Evolutionary conservation across 2,888 invertebrate genomes (phyloP).

Genomic region (Leptura quadrifasciata): DNA sequence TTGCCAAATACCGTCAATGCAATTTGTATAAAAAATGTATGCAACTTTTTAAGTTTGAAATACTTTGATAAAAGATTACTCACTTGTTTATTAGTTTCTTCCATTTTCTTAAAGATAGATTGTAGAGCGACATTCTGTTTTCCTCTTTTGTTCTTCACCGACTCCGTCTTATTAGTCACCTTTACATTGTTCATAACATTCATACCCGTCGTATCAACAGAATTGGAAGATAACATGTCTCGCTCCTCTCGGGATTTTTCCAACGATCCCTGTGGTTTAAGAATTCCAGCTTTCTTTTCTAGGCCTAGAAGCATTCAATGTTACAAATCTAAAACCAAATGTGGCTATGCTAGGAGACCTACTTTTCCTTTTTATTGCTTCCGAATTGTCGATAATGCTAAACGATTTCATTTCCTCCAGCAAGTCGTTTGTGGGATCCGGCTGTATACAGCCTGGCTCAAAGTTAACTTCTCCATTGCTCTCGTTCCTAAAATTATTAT

Average conservation of each 20-base stretch:
- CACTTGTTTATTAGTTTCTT: conserved; percentile 82
- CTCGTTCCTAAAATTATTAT: conserved; percentile 59
- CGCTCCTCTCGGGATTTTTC: conserved; percentile 81
- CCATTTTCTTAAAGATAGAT: conserved; percentile 83
- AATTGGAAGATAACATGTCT: conserved; percentile 70
- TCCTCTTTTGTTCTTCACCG: conserved; percentile 72
- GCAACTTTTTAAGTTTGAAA: too few species aligned
- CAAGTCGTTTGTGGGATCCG: conserved; percentile 74
- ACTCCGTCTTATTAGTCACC: conserved; percentile 53
- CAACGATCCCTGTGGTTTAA: conserved; percentile 84
- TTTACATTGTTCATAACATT: conserved; percentile 13
- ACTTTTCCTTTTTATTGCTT: conserved; percentile 61
- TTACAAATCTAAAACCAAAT: neutral
- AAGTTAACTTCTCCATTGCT: conserved; percentile 67
- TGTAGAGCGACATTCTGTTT: conserved; percentile 89
- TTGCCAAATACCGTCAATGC: too few species aligned
- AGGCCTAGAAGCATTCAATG: conserved; percentile 48
- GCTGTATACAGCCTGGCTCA: conserved; percentile 72
- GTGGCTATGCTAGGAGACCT: conserved; percentile 28
- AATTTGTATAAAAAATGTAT: too few species aligned
- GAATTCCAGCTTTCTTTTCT: conserved; percentile 76
- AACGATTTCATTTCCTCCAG: conserved; percentile 77
- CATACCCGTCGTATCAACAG: conserved; percentile 35
- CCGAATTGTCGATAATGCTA: conserved; percentile 68
- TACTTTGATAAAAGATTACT: too few species aligned